Base-by-base conservation (phyloP, 2,113 vertebrate genomes). In the Trachemys scripta region DNA sequence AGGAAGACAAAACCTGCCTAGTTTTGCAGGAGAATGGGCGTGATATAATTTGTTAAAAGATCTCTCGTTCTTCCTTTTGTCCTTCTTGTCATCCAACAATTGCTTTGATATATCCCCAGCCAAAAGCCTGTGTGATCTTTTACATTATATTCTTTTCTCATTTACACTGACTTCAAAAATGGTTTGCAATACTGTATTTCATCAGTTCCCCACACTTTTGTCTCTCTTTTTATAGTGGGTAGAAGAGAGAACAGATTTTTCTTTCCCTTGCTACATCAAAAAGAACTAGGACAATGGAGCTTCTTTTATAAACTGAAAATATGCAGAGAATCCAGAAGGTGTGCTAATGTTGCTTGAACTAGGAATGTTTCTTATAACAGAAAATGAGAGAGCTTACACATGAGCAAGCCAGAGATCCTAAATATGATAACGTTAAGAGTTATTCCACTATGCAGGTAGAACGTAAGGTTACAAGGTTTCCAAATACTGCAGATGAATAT, bases 301-400 rank as follows among this genome's bases (percentile, higher is more conserved):
- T 96, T 94, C 93, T 96, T 94, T 97, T 95, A 81, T 96, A 92
- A 97, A 86, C n/a, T 20, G 45, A 76, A 98, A 97, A 96, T 88
- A 97, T 97, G 89, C 76, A 88, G 93, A 56, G 97, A 98, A 97
- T 98, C 75, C 88, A 54, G 38, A 97, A 96, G 94, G 93, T 97
- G 94, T 97, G 88, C 90, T 98, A 87, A 93, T 94, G 88, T 84
- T 56, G 27, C 57, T 96, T 95, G 87, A 90, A 57, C 76, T 27
- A 87, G 20, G 47, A 97, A 96, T 80, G 38, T 69, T 82, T 96
- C 95, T 88, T 92, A 20, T 84, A 93, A 89, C 6, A 92, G 53
- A 93, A 97, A 96, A 96, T 9, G 87, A 91, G 82, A 72, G 47
- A 83, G 29, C 29, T 81, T 78, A 38, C 72, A 59, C 75, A 87